These are phyloP conservation scores for Aromia moschata DNA, from an alignment of 2,888 invertebrate species.

Conservation along the genomic window DNA sequence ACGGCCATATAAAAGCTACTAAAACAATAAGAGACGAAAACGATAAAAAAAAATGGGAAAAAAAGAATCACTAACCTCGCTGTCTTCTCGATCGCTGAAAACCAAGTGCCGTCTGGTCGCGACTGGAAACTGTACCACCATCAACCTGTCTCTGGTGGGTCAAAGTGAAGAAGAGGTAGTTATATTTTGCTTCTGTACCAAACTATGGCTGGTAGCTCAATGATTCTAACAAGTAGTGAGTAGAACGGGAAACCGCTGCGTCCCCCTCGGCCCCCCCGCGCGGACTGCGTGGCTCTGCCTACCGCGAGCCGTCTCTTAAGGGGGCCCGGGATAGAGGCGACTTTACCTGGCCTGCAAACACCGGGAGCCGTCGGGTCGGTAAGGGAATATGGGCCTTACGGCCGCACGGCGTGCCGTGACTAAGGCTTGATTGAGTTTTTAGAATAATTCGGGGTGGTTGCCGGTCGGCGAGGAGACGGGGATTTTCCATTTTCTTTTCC, in stretches of 20 bases:
- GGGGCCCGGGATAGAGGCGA: slow-evolving; percentile 54
- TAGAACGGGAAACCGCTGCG: slow-evolving; percentile 58
- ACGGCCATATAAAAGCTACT: neutral
- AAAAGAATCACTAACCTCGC: slow-evolving; percentile 26
- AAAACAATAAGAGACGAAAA: neutral
- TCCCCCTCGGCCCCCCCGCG: slow-evolving; percentile 52
- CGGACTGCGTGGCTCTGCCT: slow-evolving; percentile 50
- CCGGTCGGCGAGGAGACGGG: too few relatives aligned
- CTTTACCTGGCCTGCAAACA: slow-evolving; percentile 51
- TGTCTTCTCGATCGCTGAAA: neutral
- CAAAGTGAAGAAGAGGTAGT: slow-evolving; percentile 38
- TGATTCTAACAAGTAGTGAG: slow-evolving; percentile 63
- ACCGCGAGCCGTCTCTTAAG: slow-evolving; percentile 55
- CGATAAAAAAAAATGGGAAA: slow-evolving; percentile 1
- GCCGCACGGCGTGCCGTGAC: slow-evolving; percentile 33
- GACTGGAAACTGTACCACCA: slow-evolving; percentile 20
- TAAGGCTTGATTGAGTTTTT: slow-evolving; percentile 56
- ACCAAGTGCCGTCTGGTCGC: neutral
- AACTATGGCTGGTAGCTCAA: slow-evolving; percentile 63
- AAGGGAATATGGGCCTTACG: slow-evolving; percentile 48
- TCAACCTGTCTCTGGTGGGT: slow-evolving; percentile 24
- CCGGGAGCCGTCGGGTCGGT: slow-evolving; percentile 55
- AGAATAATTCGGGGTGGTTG: slow-evolving; percentile 46
- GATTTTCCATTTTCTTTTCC: too few relatives aligned
- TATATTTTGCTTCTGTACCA: slow-evolving; percentile 62